Conservation (phyloP, 2,797 vertebrate genomes). For the Remorina albescens region DNA sequence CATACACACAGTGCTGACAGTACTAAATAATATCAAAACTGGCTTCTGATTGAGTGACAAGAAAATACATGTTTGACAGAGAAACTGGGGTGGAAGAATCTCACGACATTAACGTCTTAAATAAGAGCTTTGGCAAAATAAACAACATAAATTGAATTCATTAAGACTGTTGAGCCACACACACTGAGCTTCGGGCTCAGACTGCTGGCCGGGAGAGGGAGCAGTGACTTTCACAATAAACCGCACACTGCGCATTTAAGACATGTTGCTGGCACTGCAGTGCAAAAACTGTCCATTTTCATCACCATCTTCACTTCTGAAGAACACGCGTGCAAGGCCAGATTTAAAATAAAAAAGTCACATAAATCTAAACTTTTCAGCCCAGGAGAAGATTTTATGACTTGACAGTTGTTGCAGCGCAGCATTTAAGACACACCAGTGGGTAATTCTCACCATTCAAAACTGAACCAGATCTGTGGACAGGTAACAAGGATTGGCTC, state of each 20-base stretch:
- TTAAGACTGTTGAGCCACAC: conserved; percentile 89
- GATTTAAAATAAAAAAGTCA: neutral
- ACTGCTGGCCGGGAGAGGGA: conserved; percentile 27
- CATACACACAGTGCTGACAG: neutral
- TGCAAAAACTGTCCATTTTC: conserved; percentile 35
- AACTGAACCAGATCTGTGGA: conserved; percentile 24
- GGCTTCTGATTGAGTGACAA: conserved; percentile 13
- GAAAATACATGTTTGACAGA: conserved; percentile 5
- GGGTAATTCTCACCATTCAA: conserved; percentile 26
- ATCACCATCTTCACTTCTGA: neutral
- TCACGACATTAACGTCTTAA: conserved; percentile 89
- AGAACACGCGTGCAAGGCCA: neutral
- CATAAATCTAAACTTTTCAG: conserved; percentile 6
- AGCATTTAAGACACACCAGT: conserved; percentile 63
- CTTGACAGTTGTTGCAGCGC: conserved; percentile 55
- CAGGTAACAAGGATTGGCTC: conserved; percentile 49
- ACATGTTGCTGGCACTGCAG: conserved; percentile 45
- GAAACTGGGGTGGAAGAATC: conserved; percentile 89
- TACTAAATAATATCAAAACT: conserved; percentile 17
- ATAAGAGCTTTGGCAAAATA: conserved; percentile 80
- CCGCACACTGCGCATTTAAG: conserved; percentile 45
- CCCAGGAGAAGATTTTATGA: neutral
- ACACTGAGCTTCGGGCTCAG: conserved; percentile 6
- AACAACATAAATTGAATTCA: conserved; percentile 78
- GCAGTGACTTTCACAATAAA: conserved; percentile 38